phyloP scores from a whole-genome alignment of 2,888 invertebrate species.

The Cantharis nigra region DNA sequence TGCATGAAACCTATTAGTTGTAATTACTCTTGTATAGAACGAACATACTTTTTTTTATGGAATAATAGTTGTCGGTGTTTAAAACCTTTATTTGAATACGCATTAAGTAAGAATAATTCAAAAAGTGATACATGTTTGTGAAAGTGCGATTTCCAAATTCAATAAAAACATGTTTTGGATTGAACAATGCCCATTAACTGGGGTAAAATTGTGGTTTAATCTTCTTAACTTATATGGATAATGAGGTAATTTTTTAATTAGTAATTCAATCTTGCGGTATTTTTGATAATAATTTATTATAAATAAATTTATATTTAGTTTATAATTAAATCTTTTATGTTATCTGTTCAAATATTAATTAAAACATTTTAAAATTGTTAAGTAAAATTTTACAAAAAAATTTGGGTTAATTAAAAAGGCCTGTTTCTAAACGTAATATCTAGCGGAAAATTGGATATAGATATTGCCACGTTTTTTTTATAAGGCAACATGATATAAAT shows the following conservation, averaged over 20 bases:
- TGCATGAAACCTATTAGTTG: neutral
- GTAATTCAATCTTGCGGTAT: neutral
- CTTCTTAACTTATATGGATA: neutral
- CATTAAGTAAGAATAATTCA: neutral
- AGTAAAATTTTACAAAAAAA: neutral
- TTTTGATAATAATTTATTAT: neutral
- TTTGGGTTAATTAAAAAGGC: neutral
- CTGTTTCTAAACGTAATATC: too few relatives aligned
- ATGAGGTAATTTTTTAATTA: neutral
- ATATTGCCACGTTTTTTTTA: too few relatives aligned
- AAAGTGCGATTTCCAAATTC: neutral
- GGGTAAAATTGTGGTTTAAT: neutral
- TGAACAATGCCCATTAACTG: neutral
- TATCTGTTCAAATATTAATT: neutral
- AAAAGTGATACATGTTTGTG: neutral
- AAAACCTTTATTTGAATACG: neutral
- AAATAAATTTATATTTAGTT: neutral
- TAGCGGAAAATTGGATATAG: too few relatives aligned
- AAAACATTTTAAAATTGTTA: too few relatives aligned
- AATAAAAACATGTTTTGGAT: neutral
- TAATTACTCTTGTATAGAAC: neutral
- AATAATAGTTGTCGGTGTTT: neutral
- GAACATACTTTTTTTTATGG: neutral
- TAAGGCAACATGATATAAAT: too few relatives aligned
- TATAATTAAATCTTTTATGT: neutral